Base-by-base conservation (phyloP, 2,797 vertebrate genomes). In the Tenualosa ilisha region DNA sequence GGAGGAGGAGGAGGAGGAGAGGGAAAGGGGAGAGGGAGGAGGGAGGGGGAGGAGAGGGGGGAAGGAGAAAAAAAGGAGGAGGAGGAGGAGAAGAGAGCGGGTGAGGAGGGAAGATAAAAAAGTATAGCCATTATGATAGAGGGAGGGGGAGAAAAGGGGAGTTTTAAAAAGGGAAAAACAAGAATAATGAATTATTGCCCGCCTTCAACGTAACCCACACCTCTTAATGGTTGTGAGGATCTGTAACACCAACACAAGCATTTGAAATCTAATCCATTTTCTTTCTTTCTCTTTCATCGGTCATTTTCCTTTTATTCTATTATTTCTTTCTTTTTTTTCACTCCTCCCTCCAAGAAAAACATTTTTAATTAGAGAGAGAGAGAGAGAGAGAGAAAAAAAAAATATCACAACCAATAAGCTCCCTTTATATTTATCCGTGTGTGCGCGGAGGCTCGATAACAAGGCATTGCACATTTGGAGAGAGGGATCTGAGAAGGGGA, bases 261-360 rank as follows among this genome's bases (percentile, higher is more conserved):
- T 94, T 95, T 94, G 91, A 95, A 93, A 92, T 89, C 89, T 93
- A 94, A 95, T 95, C 94, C 93, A 31, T 86, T 92, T 90, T 91
- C 3, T 40, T 40, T 54, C 13, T 6, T 61, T 40, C 6, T 40
- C 37, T 43, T 75, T 75, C 15, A 75, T 75, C 68, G 5, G 2
- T 3, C 17, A 46, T 46, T 79, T 79, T 8, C 40, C 13, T 79
- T 43, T 79, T 40, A 79, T 79, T 79, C 37, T 43, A 46, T 43
- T 43, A 56, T 56, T 51, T 37, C 24, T 37, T 68, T 40, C 31
- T 17, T 13, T 46, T n/a, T 8, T 13, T 40, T 17, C 22, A 40
- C 31, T 37, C 65, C 72, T 22, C 37, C 37, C 72, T 22, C 40
- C 2, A 40, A 75, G 3, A 75, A 79, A 79, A 79, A 46, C 0